Evolutionary conservation across 2,113 vertebrate species (phyloP).

Genomic region (Myiagra hebetior): DNA sequence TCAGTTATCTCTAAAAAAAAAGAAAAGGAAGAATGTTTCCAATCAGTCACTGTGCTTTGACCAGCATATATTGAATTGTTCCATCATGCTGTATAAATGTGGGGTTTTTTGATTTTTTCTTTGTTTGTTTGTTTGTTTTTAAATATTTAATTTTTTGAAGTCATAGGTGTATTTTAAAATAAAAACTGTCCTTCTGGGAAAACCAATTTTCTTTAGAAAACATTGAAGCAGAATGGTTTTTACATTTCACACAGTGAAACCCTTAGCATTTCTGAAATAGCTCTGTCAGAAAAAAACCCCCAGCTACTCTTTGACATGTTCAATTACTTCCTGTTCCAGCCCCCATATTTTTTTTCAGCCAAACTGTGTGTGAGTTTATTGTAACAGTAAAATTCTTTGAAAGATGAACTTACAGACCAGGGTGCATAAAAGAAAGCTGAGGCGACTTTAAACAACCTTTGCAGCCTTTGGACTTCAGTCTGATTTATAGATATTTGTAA

Average conservation of each 20-base stretch:
- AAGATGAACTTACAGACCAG: not conserved
- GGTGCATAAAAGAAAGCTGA: not conserved
- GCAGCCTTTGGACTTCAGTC: not conserved
- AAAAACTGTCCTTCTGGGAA: not conserved
- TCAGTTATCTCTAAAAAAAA: not conserved
- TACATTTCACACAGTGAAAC: not conserved
- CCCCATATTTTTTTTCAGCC: not conserved
- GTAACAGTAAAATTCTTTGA: slow-evolving; percentile 12
- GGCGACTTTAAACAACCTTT: not conserved
- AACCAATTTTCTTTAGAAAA: not conserved
- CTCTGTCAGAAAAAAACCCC: not conserved
- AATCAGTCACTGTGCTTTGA: not conserved
- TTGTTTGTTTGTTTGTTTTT: not conserved
- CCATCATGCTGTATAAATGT: not conserved
- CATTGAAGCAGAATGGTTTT: not conserved
- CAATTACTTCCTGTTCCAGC: not conserved
- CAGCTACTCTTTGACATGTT: not conserved
- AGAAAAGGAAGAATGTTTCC: not conserved
- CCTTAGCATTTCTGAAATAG: not conserved
- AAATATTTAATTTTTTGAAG: not conserved
- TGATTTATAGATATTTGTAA: not conserved
- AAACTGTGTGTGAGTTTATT: not conserved
- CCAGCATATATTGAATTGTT: not conserved
- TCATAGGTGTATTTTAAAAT: not conserved
- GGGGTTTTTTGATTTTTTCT: not conserved